Evolutionary conservation across 2,113 vertebrate species (phyloP), one percentile per base, ranked within the genome.

Genomic region (Odobenus rosmarus): DNA sequence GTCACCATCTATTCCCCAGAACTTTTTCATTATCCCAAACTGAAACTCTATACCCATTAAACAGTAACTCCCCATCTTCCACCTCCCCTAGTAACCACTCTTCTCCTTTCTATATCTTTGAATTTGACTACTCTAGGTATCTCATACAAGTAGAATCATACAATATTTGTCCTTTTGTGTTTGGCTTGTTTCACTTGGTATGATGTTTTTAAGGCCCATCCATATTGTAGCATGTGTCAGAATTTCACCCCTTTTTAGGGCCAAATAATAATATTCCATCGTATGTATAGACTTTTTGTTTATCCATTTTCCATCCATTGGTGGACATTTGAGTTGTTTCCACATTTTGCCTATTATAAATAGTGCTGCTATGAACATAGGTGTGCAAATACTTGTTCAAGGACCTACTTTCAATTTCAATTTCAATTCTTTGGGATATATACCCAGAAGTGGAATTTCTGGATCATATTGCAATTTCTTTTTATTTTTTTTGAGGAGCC

Each of bases 21-120:
- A 90, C 23, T 36, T 93, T 88, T 90, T 94, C n/a, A 80, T 90
- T 62, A 80, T 19, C 13, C 18, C 81, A 93, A 84, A 93, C 18
- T 23, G 2, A 67, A 67, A 83, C 69, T 88, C 49, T 88, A 28
- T 18, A 85, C 26, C 18, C 18, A 71, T 69, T 89, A 79, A 96
- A 77, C 26, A 93, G 26, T 24, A 69, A 79, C 24, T 79, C 26
- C 39, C 28, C 42, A 42, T 71, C 67, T 19, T 53, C 14, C 7
- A 12, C 72, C 59, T 76, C 59, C 21, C 57, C 26, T 7, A 85
- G 61, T 62, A 90, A 90, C 16, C 33, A 81, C 53, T 64, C 23
- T 64, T 94, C 26, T 85, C 59, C 39, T 57, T 82, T 88, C 86
- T 81, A 24, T 88, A 62, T 80, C 74, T 80, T 15, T 7, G 61